Evolutionary conservation across 2,888 invertebrate species (phyloP).

Genomic region (Clistopyga incitator): DNA sequence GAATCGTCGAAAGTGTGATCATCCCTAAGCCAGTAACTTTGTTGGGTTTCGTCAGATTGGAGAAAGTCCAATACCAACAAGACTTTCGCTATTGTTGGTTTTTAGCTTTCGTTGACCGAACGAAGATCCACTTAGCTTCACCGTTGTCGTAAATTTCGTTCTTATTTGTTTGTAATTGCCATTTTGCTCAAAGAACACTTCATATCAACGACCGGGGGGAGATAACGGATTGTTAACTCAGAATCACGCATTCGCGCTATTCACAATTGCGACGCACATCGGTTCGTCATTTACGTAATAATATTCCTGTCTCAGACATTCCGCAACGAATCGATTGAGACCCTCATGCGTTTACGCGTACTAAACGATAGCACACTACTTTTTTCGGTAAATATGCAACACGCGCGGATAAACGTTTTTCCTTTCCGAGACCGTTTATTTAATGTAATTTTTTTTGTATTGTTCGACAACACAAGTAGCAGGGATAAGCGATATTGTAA

Average conservation of each 20-base stretch:
- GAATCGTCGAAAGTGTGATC: conserved; percentile 62
- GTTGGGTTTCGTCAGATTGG: not conserved
- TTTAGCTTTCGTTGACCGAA: too few species aligned
- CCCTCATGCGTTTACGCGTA: conserved; percentile 21
- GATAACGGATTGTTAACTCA: conserved; percentile 43
- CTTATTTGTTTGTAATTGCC: conserved; percentile 39
- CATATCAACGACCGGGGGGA: conserved; percentile 70
- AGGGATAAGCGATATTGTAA: too few species aligned
- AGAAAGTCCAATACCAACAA: too few species aligned
- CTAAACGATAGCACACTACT: not conserved
- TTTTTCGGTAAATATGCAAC: conserved; percentile 38
- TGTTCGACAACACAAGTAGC: not conserved
- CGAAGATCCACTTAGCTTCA: not conserved
- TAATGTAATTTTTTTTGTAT: conserved; percentile 39
- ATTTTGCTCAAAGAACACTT: conserved; percentile 73
- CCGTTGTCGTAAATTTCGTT: conserved; percentile 50
- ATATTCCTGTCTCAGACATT: conserved; percentile 65
- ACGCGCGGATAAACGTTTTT: conserved; percentile 22
- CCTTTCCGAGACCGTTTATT: conserved; percentile 12
- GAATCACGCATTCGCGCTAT: conserved; percentile 39
- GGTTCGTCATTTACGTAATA: conserved; percentile 47
- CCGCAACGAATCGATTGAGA: conserved; percentile 64
- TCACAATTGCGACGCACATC: conserved; percentile 44
- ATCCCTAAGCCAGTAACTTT: conserved; percentile 61
- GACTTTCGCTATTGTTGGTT: too few species aligned